Conservation (phyloP, 1,140 invertebrate species). For the Calephelis nemesis region DNA sequence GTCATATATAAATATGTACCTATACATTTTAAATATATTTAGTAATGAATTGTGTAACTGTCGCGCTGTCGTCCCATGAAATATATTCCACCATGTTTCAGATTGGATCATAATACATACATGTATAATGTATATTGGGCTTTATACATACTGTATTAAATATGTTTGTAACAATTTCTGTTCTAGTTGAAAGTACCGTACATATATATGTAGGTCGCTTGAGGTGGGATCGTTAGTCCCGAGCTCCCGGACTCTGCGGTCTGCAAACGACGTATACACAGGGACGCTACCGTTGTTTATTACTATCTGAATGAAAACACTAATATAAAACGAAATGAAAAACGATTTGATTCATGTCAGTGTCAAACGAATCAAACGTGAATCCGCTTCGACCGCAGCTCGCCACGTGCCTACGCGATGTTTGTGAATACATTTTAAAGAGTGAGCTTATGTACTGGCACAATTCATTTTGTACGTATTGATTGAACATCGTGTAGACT, state of each 20-base stretch:
- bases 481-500: too few relatives aligned
- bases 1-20: too few relatives aligned
- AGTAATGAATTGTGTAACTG: background rate
- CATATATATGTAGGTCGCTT: background rate
- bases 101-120: background rate
- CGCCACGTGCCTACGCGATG: too few relatives aligned
- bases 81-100: slow-evolving; percentile 4
- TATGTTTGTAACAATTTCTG: slow-evolving; percentile 8
- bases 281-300: background rate
- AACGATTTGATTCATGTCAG: background rate
- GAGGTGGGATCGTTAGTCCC: background rate
- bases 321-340: background rate
- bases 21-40: background rate
- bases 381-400: too few relatives aligned
- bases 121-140: background rate
- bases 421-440: too few relatives aligned
- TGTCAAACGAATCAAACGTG: too few relatives aligned
- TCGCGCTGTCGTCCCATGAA: background rate
- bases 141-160: slow-evolving; percentile 13
- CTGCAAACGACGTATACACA: background rate
- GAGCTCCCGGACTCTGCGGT: background rate
- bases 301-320: too few relatives aligned
- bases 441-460: too few relatives aligned
- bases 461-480: too few relatives aligned
- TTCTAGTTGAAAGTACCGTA: slow-evolving; percentile 4